phyloP scores from a whole-genome alignment of 2,113 vertebrate species.

The Thamnaconus septentrionalis region DNA sequence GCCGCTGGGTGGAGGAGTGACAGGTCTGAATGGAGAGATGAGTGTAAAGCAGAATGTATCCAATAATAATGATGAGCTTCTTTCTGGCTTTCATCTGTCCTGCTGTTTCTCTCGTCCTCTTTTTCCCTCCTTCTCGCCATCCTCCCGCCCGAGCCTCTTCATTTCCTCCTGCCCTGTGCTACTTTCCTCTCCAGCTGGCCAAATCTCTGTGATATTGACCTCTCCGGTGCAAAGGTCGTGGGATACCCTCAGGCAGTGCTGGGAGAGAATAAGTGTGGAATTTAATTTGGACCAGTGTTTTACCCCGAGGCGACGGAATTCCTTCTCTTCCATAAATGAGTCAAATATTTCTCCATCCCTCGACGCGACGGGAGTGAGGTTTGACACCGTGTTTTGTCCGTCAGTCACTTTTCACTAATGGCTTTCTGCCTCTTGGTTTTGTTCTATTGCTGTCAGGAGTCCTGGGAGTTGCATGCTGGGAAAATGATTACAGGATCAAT shows the following conservation, averaged over 20 bases:
- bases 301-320: slow-evolving; percentile 39
- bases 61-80: neutral
- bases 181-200: slow-evolving; percentile 7
- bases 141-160: neutral
- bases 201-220: slow-evolving; percentile 36
- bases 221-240: slow-evolving; percentile 37
- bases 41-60: slow-evolving; percentile 9
- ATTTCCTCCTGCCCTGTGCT: neutral
- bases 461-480: too few species aligned
- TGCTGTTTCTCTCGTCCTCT: slow-evolving; percentile 10
- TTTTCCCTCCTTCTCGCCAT: neutral
- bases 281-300: slow-evolving; percentile 58
- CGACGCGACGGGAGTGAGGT: slow-evolving; percentile 20
- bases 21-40: slow-evolving; percentile 28
- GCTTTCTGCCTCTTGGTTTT: slow-evolving; percentile 22
- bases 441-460: neutral
- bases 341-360: slow-evolving; percentile 38
- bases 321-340: slow-evolving; percentile 41
- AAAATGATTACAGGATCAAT: too few species aligned
- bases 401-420: slow-evolving; percentile 38
- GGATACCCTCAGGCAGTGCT: slow-evolving; percentile 39
- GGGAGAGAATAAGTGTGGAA: slow-evolving; percentile 38
- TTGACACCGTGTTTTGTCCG: slow-evolving; percentile 22
- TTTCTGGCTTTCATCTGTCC: slow-evolving; percentile 3
- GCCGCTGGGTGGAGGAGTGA: slow-evolving; percentile 19